Base-by-base conservation (phyloP, 2,888 invertebrate genomes). In the Eupithecia vulgata region DNA sequence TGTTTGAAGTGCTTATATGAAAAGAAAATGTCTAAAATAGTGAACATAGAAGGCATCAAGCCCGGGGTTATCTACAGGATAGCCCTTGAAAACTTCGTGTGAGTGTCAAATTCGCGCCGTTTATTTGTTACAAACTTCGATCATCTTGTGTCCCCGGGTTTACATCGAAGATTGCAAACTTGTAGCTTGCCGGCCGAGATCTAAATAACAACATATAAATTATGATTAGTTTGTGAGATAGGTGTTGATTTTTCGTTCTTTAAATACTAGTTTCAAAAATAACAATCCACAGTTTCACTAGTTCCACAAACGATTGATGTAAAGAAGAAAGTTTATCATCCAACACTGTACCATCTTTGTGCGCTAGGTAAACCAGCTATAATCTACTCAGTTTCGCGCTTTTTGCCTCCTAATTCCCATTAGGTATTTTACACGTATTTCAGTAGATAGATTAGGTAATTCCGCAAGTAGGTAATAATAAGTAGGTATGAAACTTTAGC, bases 11-110 rank as follows among this genome's bases (percentile, higher is more conserved):
- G 45, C 52, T 37, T 42, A 17, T 1, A 72, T 74, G 45, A 72
- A 25, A 77, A 10, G 42, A 72, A 88, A 78, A 94, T 94, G 94
- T 89, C 92, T 52, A 85, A 85, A 82, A 78, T 90, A 45, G 73
- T 82, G 15, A 93, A 91, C 74, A 85, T 80, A 6, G 82, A 84
- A 59, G 88, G 85, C 72, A 73, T 84, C 48, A 85, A 83, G 81
- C 85, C 95, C 40, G 95, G 95, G 64, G 90, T 91, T 73, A 95
- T 96, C 76, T 88, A 94, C 81, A 92, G 95, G 83, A 94, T 95
- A 77, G 90, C 94, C 30, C 92, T 95, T 35, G 91, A 90, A 87
- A 95, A 95, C 85, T 96, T 95, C 81, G 95, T 95, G 95, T 95
- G 87, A 91, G 94, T 95, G 70, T 65, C 8, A 17, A 3, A 8